Conservation (phyloP, 1,140 invertebrate species). For the Nebria ingens region DNA sequence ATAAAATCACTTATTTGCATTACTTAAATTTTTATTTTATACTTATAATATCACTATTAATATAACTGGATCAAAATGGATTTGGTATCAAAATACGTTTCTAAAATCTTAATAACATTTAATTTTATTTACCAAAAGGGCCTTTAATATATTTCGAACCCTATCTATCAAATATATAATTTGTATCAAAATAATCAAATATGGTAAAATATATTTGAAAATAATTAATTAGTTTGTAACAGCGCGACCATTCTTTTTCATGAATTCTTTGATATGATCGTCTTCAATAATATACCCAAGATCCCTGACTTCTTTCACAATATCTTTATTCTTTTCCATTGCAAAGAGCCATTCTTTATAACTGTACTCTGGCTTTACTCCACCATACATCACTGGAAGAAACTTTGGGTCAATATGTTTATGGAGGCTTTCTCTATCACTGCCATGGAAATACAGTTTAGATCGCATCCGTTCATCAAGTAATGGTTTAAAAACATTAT, state of each 20-base stretch:
- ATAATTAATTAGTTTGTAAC: neutral
- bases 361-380: conserved; percentile 54
- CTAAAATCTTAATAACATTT: no score
- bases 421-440: conserved; percentile 62
- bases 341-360: conserved; percentile 57
- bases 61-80: no score
- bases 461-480: conserved; percentile 55
- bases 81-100: no score
- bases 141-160: no score
- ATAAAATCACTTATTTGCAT: no score
- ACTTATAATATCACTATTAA: no score
- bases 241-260: neutral
- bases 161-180: no score
- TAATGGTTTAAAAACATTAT: conserved; percentile 64
- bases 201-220: no score
- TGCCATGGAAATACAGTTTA: conserved; percentile 64
- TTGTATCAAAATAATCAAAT: no score
- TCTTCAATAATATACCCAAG: conserved; percentile 33
- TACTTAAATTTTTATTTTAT: no score
- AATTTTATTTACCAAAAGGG: no score
- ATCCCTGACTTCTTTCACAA: conserved; percentile 36
- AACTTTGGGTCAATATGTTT: conserved; percentile 57
- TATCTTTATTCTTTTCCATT: conserved; percentile 28
- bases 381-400: conserved; percentile 60
- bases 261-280: conserved; percentile 17